Conservation (phyloP, 2,113 vertebrate species). For the Abramis brama region DNA sequence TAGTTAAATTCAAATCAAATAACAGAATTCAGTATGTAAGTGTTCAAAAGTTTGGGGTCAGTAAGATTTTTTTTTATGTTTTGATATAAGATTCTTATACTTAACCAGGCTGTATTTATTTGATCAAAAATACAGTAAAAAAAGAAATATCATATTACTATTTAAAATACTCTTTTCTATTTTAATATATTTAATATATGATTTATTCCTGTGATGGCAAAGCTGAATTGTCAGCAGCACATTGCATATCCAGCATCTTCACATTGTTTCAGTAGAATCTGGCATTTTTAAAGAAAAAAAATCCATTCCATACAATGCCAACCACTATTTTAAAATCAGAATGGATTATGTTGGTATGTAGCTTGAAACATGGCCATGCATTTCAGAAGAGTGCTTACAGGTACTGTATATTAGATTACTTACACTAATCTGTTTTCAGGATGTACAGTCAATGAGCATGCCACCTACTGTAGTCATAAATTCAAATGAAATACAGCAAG, state of each 20-base stretch:
- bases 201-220: not conserved
- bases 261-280: not conserved
- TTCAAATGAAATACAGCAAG: not conserved
- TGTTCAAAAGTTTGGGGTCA: not conserved
- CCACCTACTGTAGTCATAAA: not conserved
- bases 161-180: not conserved
- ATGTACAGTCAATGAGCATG: not conserved
- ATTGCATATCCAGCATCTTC: not conserved
- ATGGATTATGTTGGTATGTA: not conserved
- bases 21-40: not conserved
- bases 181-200: not conserved
- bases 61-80: too few species aligned
- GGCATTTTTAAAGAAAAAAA: not conserved
- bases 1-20: not conserved
- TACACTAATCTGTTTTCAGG: conserved; percentile 1
- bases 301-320: not conserved
- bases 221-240: not conserved
- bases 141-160: not conserved
- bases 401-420: not conserved
- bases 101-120: not conserved
- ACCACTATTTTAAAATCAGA: not conserved
- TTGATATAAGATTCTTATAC: not conserved
- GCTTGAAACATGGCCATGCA: not conserved
- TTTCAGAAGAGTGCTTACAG: not conserved
- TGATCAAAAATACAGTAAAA: not conserved